Percentiles rank a stretch among this genome's conserved stretches.
Conservation (phyloP, 1,140 invertebrate genomes). For the Pseudobourletiella spinata region DNA sequence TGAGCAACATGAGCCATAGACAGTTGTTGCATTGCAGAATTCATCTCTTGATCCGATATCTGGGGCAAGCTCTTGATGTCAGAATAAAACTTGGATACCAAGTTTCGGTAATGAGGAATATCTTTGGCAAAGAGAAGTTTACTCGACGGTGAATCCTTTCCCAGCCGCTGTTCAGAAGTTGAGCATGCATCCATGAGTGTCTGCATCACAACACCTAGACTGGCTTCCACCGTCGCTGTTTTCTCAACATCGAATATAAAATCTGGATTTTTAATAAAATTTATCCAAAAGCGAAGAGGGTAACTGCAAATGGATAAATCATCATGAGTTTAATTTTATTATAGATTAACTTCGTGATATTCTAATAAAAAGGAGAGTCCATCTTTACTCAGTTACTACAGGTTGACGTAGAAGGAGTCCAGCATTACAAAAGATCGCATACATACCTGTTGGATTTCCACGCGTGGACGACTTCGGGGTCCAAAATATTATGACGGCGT, state of each 20-base stretch:
- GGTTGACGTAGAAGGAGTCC: too few relatives aligned
- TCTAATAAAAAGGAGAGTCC: too few relatives aligned
- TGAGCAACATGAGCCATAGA: constrained; percentile 76
- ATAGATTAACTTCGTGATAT: neutral
- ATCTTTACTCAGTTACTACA: too few relatives aligned
- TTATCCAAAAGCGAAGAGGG: constrained; percentile 91
- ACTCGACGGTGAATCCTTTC: constrained; percentile 90
- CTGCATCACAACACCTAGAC: constrained; percentile 88
- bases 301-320: constrained; percentile 51
- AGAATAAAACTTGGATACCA: constrained; percentile 77
- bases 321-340: constrained; percentile 14
- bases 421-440: too few relatives aligned
- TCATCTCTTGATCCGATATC: constrained; percentile 86
- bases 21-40: constrained; percentile 80
- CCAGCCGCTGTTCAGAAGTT: constrained; percentile 73
- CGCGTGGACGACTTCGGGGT: constrained; percentile 83
- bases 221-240: constrained; percentile 81
- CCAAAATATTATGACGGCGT: constrained; percentile 66
- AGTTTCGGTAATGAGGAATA: constrained; percentile 77
- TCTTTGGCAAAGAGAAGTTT: constrained; percentile 92
- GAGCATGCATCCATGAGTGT: constrained; percentile 94
- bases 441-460: constrained; percentile 89
- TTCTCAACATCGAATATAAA: constrained; percentile 95
- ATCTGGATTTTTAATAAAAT: constrained; percentile 94
- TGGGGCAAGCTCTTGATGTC: constrained; percentile 73